A percentile compares a stretch with the other conserved stretches of the same genome.
These are phyloP conservation scores for Mobula birostris DNA, from an alignment of 2,113 vertebrate genomes.

Conservation along the genomic window DNA sequence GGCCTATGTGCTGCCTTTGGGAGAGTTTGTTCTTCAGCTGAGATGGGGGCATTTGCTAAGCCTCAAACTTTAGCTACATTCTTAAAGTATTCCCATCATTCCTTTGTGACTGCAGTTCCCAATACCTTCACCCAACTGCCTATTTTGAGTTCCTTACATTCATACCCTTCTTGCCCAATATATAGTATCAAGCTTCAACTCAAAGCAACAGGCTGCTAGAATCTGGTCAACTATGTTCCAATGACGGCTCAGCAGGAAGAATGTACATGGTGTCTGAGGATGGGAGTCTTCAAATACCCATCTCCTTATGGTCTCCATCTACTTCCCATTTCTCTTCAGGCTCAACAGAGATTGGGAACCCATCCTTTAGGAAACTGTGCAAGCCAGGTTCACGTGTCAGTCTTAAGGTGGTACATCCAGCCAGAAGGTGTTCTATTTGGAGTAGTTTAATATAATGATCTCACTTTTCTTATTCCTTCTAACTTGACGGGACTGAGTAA, in stretches of 20 bases:
- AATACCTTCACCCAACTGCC: not conserved
- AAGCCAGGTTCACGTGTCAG: not conserved
- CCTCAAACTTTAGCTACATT: not conserved
- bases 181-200: not conserved
- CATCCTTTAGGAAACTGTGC: not conserved
- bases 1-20: not conserved
- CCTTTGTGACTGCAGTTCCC: not conserved
- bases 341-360: not conserved
- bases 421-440: not conserved
- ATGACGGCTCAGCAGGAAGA: not conserved
- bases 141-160: not conserved
- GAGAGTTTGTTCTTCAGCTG: not conserved
- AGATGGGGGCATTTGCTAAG: not conserved
- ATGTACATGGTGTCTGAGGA: not conserved
- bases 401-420: not conserved
- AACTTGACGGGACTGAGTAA: not conserved
- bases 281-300: not conserved
- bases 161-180: not conserved
- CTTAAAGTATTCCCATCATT: not conserved
- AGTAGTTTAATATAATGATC: not conserved
- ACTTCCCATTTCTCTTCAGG: not conserved
- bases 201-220: not conserved
- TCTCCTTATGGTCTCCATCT: not conserved
- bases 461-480: not conserved
- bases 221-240: not conserved